Conservation (phyloP, 2,797 vertebrate genomes). For the Semotilus atromaculatus region DNA sequence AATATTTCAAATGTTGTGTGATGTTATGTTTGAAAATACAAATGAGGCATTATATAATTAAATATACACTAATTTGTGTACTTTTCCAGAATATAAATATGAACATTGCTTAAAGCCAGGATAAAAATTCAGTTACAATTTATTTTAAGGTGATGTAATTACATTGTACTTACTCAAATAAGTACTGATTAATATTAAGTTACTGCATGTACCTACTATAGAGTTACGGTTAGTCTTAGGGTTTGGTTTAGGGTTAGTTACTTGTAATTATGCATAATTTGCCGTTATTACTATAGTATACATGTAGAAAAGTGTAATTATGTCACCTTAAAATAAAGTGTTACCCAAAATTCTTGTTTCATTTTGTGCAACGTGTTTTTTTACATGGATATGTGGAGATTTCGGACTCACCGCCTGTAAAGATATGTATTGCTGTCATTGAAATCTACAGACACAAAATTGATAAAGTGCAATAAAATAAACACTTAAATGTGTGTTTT, state of each 20-base stretch:
- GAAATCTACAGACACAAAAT: neutral
- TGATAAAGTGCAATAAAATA: neutral
- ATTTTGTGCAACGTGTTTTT: neutral
- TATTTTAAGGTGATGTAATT: too few species aligned
- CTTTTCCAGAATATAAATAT: neutral
- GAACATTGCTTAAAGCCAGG: too few species aligned
- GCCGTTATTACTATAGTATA: too few species aligned
- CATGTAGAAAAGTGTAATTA: too few species aligned
- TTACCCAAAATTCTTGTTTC: neutral
- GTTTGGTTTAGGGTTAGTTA: too few species aligned
- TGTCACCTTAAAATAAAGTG: too few species aligned
- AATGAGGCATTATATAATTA: neutral
- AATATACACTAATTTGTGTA: too few species aligned
- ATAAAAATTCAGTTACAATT: neutral
- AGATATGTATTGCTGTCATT: neutral
- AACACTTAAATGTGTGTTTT: neutral
- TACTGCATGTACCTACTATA: too few species aligned
- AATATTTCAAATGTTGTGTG: neutral
- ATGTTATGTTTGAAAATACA: neutral
- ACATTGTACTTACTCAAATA: too few species aligned
- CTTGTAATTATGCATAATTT: too few species aligned
- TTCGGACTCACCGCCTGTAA: neutral
- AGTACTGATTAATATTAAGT: too few species aligned
- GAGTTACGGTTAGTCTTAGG: too few species aligned
- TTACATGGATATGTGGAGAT: neutral